Conservation (phyloP, 1,140 invertebrate genomes). For the Pentalonia nigronervosa region DNA sequence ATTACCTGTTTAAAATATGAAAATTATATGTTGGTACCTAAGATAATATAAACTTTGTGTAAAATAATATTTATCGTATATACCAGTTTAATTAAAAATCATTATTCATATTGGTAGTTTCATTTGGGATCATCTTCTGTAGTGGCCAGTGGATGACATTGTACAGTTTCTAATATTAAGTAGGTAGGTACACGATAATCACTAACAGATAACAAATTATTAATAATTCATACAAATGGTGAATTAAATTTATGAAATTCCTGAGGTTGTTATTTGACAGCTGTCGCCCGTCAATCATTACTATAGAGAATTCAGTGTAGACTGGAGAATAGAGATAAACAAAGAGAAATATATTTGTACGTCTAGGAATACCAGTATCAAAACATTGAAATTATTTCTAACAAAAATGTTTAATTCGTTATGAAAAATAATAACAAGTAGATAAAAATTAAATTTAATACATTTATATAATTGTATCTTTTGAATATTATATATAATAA, state of each 20-base stretch:
- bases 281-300: background rate
- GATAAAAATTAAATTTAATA: background rate
- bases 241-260: background rate
- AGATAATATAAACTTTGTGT: background rate
- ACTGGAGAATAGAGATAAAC: background rate
- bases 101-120: no score
- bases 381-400: background rate
- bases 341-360: background rate
- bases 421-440: background rate
- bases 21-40: background rate
- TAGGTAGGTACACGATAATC: background rate
- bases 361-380: background rate
- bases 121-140: background rate
- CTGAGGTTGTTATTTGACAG: background rate
- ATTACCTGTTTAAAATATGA: background rate
- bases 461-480: background rate
- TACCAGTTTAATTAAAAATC: no score
- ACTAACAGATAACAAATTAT: background rate
- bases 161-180: background rate
- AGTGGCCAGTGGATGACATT: background rate
- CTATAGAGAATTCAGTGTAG: background rate
- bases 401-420: no score
- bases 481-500: background rate
- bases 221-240: background rate
- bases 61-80: background rate